A percentile compares a stretch with the other conserved stretches of the same genome.
phyloP scores from a whole-genome alignment of 2,113 vertebrate genomes.

The Ginglymostoma cirratum region DNA sequence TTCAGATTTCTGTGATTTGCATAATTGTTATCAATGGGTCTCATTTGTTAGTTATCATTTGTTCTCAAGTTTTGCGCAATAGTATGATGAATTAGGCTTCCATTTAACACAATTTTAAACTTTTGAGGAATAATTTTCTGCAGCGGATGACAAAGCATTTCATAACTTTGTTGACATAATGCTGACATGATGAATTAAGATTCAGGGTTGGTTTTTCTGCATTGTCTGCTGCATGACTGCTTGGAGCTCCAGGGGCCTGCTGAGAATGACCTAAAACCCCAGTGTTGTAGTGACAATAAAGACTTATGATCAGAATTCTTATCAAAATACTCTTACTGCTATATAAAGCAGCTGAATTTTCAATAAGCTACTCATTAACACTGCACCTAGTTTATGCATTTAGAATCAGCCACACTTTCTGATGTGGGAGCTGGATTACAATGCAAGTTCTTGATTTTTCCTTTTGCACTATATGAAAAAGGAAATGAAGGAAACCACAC shows the following conservation, averaged over 20 bases:
- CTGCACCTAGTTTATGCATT: neutral
- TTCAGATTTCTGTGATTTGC: neutral
- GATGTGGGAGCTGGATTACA: neutral
- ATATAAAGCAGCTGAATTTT: neutral
- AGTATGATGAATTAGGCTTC: slow-evolving; percentile 16
- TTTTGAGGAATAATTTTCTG: slow-evolving; percentile 12
- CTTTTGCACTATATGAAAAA: neutral
- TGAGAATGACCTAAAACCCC: neutral
- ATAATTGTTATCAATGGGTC: slow-evolving; percentile 29
- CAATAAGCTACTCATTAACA: neutral
- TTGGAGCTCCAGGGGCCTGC: neutral
- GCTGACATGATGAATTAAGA: slow-evolving; percentile 17
- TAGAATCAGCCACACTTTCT: neutral
- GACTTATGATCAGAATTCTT: neutral
- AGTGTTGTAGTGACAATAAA: neutral
- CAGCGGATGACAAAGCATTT: slow-evolving; percentile 2
- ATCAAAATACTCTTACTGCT: neutral
- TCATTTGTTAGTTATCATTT: slow-evolving; percentile 21
- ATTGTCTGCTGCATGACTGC: neutral
- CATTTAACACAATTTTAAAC: slow-evolving; percentile 26
- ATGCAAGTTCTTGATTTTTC: neutral
- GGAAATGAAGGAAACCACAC: neutral
- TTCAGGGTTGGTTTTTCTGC: too few species aligned
- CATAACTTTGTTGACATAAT: slow-evolving; percentile 22
- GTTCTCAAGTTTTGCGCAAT: slow-evolving; percentile 30